phyloP scores from a whole-genome alignment of 2,113 vertebrate genomes.

The Ahaetulla prasina region DNA sequence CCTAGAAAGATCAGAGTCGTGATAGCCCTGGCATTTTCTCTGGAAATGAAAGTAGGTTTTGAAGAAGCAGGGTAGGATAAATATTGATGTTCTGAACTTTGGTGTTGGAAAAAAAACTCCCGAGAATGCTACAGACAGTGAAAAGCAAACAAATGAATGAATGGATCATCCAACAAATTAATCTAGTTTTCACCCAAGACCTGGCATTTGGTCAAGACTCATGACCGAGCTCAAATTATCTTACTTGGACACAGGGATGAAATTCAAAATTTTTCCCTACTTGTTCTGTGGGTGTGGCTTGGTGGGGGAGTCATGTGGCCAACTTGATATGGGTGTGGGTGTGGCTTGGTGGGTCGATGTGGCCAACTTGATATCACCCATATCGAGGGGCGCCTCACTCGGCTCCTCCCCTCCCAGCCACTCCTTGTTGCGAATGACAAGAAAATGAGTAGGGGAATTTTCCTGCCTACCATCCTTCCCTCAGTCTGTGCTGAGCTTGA shows the following conservation, averaged over 20 bases:
- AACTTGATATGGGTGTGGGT: no score
- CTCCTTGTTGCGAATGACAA: no score
- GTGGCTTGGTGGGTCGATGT: no score
- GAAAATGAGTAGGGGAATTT: no score
- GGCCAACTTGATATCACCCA: no score
- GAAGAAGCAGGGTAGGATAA: not conserved
- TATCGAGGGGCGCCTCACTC: no score
- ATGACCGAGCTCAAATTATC: not conserved
- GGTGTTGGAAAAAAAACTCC: not conserved
- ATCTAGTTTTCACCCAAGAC: not conserved
- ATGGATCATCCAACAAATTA: not conserved
- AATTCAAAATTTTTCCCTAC: no score
- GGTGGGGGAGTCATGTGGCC: no score
- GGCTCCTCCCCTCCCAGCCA: no score
- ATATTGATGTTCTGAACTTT: not conserved
- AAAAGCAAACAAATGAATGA: not conserved
- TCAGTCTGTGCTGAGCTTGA: no score
- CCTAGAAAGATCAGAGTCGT: not conserved
- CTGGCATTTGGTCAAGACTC: not conserved
- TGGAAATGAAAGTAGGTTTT: not conserved
- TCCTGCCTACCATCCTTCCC: no score
- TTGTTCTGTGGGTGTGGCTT: no score
- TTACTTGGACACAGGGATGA: not conserved
- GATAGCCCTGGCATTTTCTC: not conserved
- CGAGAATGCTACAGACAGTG: not conserved